Evolutionary conservation across 2,113 vertebrate genomes (phyloP).

Genomic region (Oncorhynchus tshawytscha): DNA sequence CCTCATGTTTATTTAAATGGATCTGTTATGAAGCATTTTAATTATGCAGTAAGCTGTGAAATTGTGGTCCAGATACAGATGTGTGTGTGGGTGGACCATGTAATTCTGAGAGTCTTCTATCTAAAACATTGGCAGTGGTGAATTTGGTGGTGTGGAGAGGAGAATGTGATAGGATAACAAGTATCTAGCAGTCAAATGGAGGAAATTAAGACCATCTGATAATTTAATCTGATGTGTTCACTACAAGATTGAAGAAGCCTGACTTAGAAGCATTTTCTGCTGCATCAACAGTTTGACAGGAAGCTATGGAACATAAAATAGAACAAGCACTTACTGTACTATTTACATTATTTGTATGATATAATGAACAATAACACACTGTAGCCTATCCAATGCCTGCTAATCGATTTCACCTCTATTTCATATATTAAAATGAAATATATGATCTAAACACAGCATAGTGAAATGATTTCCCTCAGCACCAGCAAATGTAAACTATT

Average conservation of each 20-base stretch:
- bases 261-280: constrained; percentile 21
- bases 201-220: not conserved
- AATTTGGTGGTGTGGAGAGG: not conserved
- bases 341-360: constrained; percentile 23
- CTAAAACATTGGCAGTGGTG: not conserved
- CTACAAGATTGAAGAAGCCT: not conserved
- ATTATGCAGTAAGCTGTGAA: constrained; percentile 2
- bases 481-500: too few relatives aligned
- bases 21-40: not conserved
- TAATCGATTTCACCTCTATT: not conserved
- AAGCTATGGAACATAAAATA: constrained; percentile 32
- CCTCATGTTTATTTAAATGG: not conserved
- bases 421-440: not conserved
- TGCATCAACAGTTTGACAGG: constrained; percentile 29
- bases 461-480: not conserved
- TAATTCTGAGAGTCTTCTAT: not conserved
- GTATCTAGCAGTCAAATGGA: not conserved
- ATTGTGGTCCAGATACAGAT: constrained; percentile 9
- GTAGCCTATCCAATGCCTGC: constrained; percentile 3
- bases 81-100: constrained; percentile 25
- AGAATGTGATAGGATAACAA: not conserved
- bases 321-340: constrained; percentile 29
- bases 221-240: constrained; percentile 1
- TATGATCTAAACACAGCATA: not conserved
- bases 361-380: constrained; percentile 48